Evolutionary conservation across 2,113 vertebrate genomes (phyloP).

Genomic region (Nettapus auritus): DNA sequence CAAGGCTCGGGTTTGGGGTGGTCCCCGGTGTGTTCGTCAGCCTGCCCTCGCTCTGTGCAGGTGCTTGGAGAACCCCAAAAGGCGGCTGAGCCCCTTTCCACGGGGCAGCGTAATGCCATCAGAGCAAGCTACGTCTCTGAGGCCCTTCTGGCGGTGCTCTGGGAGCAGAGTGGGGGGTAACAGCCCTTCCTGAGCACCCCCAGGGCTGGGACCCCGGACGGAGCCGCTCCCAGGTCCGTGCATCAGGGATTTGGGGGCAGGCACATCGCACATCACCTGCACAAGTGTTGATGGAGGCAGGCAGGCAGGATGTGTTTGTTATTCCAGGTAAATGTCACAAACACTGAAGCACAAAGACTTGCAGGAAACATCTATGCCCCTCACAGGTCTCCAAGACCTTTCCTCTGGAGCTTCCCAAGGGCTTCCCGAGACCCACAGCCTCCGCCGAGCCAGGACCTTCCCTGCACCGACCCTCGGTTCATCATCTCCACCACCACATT

Average conservation of each 20-base stretch:
- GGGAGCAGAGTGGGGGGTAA: neutral
- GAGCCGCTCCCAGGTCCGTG: neutral
- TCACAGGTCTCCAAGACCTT: fast-evolving
- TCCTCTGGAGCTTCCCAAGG: fast-evolving
- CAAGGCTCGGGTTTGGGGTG: neutral
- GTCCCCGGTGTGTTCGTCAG: neutral
- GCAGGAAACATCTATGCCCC: neutral
- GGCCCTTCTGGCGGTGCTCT: neutral
- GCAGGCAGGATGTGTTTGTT: no score
- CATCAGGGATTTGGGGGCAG: neutral
- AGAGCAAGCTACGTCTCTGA: neutral
- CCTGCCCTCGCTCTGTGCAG: neutral
- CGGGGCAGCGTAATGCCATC: neutral
- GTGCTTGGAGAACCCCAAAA: neutral
- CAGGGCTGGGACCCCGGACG: fast-evolving
- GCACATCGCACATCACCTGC: fast-evolving
- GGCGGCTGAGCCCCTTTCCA: fast-evolving
- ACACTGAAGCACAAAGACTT: neutral
- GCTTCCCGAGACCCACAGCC: neutral
- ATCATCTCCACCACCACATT: neutral
- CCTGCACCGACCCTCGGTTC: neutral
- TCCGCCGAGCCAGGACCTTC: neutral
- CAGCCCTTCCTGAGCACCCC: neutral
- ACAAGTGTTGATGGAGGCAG: neutral
- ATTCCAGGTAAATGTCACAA: no score